Conservation (phyloP, 2,888 invertebrate species). For the Eupithecia insigniata region DNA sequence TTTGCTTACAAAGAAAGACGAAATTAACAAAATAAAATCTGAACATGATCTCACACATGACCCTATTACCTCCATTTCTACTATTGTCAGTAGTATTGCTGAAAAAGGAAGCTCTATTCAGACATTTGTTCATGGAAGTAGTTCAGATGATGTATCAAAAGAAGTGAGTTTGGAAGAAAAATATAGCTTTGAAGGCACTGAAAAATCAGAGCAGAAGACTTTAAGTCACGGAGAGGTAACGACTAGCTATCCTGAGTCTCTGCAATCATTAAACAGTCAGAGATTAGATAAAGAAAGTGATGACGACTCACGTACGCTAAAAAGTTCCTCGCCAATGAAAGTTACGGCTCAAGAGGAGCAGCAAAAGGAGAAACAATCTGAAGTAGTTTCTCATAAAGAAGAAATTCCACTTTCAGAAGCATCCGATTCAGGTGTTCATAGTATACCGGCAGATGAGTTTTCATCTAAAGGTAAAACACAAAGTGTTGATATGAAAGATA, state of each 20-base stretch:
- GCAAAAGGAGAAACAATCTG: conserved; percentile 37
- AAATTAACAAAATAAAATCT: conserved; percentile 39
- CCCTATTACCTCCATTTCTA: conserved; percentile 50
- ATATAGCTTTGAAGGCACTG: conserved; percentile 71
- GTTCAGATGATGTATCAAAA: conserved; percentile 76
- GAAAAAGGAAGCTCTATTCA: conserved; percentile 57
- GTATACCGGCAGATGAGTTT: conserved; percentile 59
- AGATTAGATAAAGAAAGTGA: conserved; percentile 46
- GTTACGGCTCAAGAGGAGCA: conserved; percentile 35
- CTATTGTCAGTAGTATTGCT: conserved; percentile 56
- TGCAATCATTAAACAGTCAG: conserved; percentile 51
- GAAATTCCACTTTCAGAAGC: conserved; percentile 60
- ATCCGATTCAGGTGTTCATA: conserved; percentile 65
- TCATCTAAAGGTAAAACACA: conserved; percentile 38
- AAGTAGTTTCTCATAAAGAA: conserved; percentile 54
- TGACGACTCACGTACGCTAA: conserved; percentile 51
- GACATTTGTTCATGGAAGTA: conserved; percentile 61
- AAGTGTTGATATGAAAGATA: conserved; percentile 51
- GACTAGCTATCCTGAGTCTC: conserved; percentile 45
- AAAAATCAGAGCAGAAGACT: conserved; percentile 63
- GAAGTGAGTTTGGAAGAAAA: conserved; percentile 78
- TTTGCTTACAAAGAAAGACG: conserved; percentile 39
- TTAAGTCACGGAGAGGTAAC: conserved; percentile 28
- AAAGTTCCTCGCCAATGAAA: conserved; percentile 45
- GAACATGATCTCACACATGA: conserved; percentile 46